Evolutionary conservation across 2,113 vertebrate genomes (phyloP), one percentile per base, ranked within the genome.

Genomic region (Myotis davidii): DNA sequence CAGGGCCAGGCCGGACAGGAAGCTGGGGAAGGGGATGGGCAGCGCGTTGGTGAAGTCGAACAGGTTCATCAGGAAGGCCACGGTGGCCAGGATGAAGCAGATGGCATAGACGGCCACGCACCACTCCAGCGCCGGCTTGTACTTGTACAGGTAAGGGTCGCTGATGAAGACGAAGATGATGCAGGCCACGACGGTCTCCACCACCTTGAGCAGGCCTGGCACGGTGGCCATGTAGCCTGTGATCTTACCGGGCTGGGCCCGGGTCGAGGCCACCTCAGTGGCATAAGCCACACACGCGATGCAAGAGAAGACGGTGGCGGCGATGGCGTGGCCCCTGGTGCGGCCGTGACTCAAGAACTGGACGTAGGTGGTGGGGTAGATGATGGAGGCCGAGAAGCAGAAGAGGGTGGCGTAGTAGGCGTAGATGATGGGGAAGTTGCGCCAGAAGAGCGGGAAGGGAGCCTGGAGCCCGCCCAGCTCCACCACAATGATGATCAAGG

Each of bases 161-260:
- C 94, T 98, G 98, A 99, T 88, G 96, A 99, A 99, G 42, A 99
- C 98, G 0, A 99, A 99, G 96, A 99, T 99, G 98, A 99, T 14
- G 34, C 99, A 99, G 85, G 99, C 99, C 20, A 99, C 97, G 5
- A 99, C 99, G 97, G 99, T 99, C 98, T 99, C 99, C 37, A 99
- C 98, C 83, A 99, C 99, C 94, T 99, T 99, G 29, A 99, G 98
- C 54, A 99, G 98, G 1, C 99, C 99, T 0, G 99, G 99, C 8
- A 99, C 98, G 0, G 99, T 99, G 78, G 99, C 99, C 99, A 99
- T 99, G 98, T 99, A 99, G 85, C 99, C 99, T 0, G 98, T 98
- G 67, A 99, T 98, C 97, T 99, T 99, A 0, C 99, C 99, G 0
- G 99, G 99, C 29, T 96, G 98, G 0, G 99, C 99, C 85, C 99